Conservation (phyloP, 92 coral and sea anemone species). For the Phenganax stokvisi region DNA sequence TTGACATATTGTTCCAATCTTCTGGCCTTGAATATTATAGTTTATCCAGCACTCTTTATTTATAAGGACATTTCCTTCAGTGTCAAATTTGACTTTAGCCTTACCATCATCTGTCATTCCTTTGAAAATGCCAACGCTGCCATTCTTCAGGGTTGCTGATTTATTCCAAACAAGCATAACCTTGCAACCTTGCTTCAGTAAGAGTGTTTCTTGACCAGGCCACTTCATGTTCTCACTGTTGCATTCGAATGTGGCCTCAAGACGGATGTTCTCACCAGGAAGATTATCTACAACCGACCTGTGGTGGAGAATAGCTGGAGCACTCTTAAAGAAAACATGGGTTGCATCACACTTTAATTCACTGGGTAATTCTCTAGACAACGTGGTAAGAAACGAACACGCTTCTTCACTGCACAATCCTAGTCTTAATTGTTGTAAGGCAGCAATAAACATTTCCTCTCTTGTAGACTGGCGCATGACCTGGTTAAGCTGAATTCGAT, state of each 20-base stretch:
- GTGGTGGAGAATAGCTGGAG: conserved; percentile 36
- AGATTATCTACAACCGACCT: conserved; percentile 26
- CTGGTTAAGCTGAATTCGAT: conserved; percentile 10
- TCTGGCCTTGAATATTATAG: conserved; percentile 20
- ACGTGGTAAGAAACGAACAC: not conserved
- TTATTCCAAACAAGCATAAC: conserved; percentile 35
- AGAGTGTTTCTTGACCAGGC: conserved; percentile 27
- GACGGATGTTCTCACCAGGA: conserved; percentile 25
- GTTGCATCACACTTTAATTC: conserved; percentile 4
- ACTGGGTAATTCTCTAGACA: conserved; percentile 32
- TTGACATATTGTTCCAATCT: conserved; percentile 13
- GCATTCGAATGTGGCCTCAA: conserved; percentile 30
- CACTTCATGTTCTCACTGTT: conserved; percentile 28
- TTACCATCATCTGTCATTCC: not conserved
- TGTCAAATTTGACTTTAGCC: not conserved
- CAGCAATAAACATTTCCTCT: not conserved
- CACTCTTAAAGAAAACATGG: conserved; percentile 39
- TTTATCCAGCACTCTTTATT: conserved; percentile 30
- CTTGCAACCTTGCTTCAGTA: conserved; percentile 21
- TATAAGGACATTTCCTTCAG: conserved; percentile 9
- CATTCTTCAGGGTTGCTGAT: conserved; percentile 33
- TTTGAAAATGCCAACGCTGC: conserved; percentile 4
- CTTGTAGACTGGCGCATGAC: conserved; percentile 7
- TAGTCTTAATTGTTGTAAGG: not conserved
- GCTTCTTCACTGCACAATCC: conserved; percentile 11